Evolutionary conservation across 53 echinoderm and acorn worm genomes (phyloP), one percentile per base, ranked within the genome.

Genomic region (Antedon mediterranea): DNA sequence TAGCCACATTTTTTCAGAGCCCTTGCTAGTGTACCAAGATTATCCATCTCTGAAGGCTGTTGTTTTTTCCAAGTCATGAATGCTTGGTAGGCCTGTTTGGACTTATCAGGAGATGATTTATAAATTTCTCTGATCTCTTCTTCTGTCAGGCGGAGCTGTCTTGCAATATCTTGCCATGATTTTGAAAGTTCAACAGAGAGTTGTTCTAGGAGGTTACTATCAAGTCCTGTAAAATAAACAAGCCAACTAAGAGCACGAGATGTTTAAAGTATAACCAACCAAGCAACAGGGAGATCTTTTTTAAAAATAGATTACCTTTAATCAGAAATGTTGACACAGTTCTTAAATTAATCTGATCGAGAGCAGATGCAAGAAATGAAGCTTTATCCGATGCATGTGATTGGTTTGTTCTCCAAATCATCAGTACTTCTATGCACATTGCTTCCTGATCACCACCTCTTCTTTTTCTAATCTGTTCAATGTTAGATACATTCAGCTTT

Each of bases 1-100:
- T 57, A 26, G 2, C 57, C 57, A 2, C 23, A 15, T 7, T 3
- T 18, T 26, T 57, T 57, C 5, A 86, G 71, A 13, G 79, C 86
- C 37, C 79, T 78, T 70, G 71, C 31, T 3, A 86, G 33, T n/a
- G 72, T 72, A 14, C 86, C 82, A 28, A 86, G 86, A 15, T 82
- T 71, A 71, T 86, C 86, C n/a, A 78, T 34, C 0, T 73, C 28
- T 0, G 78, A 71, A 31, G 34, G 32, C 33, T 82, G 86, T 78
- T 34, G 73, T 43, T 71, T 72, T 29, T 82, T 78, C 86, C 86
- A 86, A 28, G 28, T 43, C 79, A 86, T 70, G 75, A 86, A 72
- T 70, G 82, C 82, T 79, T 79, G 78, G 34, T 86, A 78, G 15
- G 82, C 34, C 71, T 78, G 82, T 31, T 86, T 86, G 31, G 78